These are phyloP conservation scores for Pogonognathellus flavescens DNA, from an alignment of 1,140 invertebrate species.

Conservation along the genomic window DNA sequence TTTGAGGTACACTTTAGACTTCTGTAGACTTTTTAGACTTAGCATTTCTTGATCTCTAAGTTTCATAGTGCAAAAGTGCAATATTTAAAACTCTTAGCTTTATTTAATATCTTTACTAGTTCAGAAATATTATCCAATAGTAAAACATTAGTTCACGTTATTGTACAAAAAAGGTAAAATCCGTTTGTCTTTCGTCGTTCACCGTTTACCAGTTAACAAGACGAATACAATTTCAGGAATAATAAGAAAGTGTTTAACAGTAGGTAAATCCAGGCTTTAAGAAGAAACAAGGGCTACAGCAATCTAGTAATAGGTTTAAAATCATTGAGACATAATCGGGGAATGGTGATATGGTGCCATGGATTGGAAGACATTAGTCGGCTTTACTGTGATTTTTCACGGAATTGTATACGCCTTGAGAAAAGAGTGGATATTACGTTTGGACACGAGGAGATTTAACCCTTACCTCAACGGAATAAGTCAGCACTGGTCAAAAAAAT, in stretches of 20 bases:
- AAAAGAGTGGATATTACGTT: conserved; percentile 61
- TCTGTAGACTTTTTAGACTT: not conserved
- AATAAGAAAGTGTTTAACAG: too few relatives aligned
- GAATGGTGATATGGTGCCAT: conserved; percentile 49
- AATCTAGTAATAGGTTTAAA: not conserved
- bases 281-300: too few relatives aligned
- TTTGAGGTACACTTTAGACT: conserved; percentile 5
- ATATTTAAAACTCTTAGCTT: conserved; percentile 23
- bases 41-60: conserved; percentile 36
- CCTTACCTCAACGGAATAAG: conserved; percentile 60
- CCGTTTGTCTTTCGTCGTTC: too few relatives aligned
- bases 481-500: conserved; percentile 57
- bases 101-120: conserved; percentile 27
- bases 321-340: not conserved
- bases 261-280: too few relatives aligned
- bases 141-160: not conserved
- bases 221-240: too few relatives aligned
- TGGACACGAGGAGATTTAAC: conserved; percentile 64
- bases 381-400: conserved; percentile 66
- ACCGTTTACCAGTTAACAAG: too few relatives aligned
- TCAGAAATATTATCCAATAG: not conserved
- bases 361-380: conserved; percentile 66
- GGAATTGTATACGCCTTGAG: conserved; percentile 58
- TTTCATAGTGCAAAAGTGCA: conserved; percentile 44
- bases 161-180: not conserved